Base-by-base conservation (phyloP, 2,888 invertebrate species). In the Dendrolimus houi region DNA sequence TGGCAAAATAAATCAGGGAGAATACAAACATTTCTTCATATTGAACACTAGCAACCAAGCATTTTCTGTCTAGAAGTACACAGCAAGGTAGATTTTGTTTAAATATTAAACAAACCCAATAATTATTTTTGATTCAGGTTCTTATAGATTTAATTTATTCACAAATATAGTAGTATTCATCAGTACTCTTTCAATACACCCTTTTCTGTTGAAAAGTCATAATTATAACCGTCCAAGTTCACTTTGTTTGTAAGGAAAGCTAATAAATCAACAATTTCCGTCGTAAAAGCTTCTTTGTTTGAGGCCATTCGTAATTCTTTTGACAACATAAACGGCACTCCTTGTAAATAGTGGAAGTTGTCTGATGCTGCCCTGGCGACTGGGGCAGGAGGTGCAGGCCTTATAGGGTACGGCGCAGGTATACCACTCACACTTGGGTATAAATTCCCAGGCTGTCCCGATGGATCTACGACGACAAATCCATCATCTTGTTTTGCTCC, bases 291-390 rank as follows among this genome's bases (percentile, higher is more conserved):
- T 58, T 92, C 91, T 64, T 90, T 88, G 64, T 87, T 90, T 9
- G 84, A 68, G 8, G 80, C 83, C 73, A 86, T 79, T 66, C 89
- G 83, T 9, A 93, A 74, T 55, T 88, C 85, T 60, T 84, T 84
- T 1, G 87, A 87, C 62, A 93, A 67, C 14, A 85, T 76, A 64
- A 93, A 93, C 0, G 93, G 93, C 0, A 93, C 92, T 52, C 90
- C 91, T 67, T 87, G 91, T 8, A 93, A 72, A 62, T 92, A 92
- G 70, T 89, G 87, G 61, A 90, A 87, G 6, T 74, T 79, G 52
- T 88, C 89, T 54, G 74, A 64, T 8, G 65, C 61, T 2, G 68
- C 58, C 55, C 68, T 72, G 1, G 67, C 66, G 3, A 68, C 62
- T 0, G 87, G 86, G 0, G 77, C 69, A 2, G 77, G 71, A 0